phyloP scores from a whole-genome alignment of 2,113 vertebrate genomes.

The Gymnobelideus leadbeateri region DNA sequence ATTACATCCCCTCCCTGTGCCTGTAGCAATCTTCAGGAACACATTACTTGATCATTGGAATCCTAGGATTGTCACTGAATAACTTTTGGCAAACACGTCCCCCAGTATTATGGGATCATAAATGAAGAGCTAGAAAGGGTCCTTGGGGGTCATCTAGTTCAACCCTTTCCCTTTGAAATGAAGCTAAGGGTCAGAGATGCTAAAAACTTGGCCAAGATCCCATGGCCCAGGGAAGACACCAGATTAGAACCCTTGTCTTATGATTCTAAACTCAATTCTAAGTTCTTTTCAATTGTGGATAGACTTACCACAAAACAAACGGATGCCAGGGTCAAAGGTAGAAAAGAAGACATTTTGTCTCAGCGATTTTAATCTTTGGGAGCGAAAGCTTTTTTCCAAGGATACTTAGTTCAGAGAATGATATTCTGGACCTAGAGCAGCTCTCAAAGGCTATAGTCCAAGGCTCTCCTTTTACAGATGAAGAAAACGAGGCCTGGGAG shows the following conservation, averaged over 20 bases:
- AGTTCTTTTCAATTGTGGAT: background rate
- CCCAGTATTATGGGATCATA: background rate
- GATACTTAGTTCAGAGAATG: background rate
- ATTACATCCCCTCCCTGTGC: background rate
- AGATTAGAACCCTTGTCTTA: background rate
- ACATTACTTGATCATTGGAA: background rate
- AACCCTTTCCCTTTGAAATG: background rate
- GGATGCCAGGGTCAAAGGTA: background rate
- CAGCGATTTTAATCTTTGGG: conserved; percentile 34
- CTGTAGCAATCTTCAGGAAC: background rate
- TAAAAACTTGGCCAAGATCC: background rate
- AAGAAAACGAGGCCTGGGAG: background rate
- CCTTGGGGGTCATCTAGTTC: background rate
- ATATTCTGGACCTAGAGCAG: background rate
- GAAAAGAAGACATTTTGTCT: conserved; percentile 20
- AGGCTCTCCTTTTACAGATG: background rate
- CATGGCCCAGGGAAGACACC: conserved; percentile 8
- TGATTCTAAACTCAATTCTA: background rate
- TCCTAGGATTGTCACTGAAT: background rate
- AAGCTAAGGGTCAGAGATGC: conserved; percentile 16
- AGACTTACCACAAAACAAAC: background rate
- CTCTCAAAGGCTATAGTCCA: background rate
- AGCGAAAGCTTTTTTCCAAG: conserved; percentile 44
- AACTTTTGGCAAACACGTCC: background rate
- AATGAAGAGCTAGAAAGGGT: background rate